Conservation (phyloP, 1,140 invertebrate species). For the Arctopsyche grandis region DNA sequence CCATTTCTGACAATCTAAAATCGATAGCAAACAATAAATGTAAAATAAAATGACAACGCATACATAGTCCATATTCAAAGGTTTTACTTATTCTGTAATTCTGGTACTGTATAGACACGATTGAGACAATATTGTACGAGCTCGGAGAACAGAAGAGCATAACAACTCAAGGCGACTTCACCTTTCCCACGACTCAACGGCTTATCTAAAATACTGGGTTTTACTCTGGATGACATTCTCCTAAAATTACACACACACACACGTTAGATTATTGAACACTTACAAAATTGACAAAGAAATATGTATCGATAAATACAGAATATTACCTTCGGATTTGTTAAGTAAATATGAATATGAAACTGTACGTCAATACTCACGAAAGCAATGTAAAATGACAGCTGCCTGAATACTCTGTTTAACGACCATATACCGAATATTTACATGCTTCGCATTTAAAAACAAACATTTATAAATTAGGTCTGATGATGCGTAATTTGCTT, state of each 20-base stretch:
- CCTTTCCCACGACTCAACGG: slow-evolving; percentile 91
- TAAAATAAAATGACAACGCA: not conserved
- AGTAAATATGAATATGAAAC: too few species aligned
- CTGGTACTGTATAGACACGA: slow-evolving; percentile 92
- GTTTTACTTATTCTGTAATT: slow-evolving; percentile 95
- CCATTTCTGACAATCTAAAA: slow-evolving; percentile 89
- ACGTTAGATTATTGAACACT: not conserved
- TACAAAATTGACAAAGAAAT: not conserved
- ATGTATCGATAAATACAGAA: too few species aligned
- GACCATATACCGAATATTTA: too few species aligned
- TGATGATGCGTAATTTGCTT: too few species aligned
- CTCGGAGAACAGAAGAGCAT: slow-evolving; percentile 96
- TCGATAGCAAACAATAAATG: not conserved
- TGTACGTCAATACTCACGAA: too few species aligned
- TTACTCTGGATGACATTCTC: slow-evolving; percentile 65
- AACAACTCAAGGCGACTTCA: slow-evolving; percentile 92
- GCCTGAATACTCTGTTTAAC: too few species aligned
- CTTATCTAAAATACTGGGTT: slow-evolving; percentile 90
- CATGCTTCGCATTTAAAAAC: too few species aligned
- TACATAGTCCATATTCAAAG: not conserved
- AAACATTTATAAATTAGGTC: too few species aligned
- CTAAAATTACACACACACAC: not conserved
- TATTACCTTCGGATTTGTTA: too few species aligned
- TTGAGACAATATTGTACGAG: slow-evolving; percentile 98
- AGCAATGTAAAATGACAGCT: too few species aligned